These are phyloP conservation scores for Lamprologus ornatipinnis DNA, from an alignment of 2,113 vertebrate genomes.

Conservation along the genomic window DNA sequence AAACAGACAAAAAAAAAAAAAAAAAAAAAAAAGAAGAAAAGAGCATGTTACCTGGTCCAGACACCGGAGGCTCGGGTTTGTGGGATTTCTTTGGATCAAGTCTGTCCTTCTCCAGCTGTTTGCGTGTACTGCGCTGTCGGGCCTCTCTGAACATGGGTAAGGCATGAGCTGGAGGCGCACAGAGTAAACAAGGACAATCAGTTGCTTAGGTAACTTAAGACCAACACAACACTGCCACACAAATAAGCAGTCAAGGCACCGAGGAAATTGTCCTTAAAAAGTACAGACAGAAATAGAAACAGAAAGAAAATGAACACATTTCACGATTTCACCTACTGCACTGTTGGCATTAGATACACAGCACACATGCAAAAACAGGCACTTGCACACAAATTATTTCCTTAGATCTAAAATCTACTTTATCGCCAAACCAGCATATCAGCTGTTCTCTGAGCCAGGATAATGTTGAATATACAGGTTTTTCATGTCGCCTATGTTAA, in stretches of 20 bases:
- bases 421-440: background rate
- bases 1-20: background rate
- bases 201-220: slow-evolving; percentile 19
- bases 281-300: background rate
- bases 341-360: background rate
- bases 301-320: background rate
- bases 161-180: slow-evolving; percentile 80
- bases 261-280: background rate
- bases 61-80: slow-evolving; percentile 94
- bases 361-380: background rate
- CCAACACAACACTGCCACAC: background rate
- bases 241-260: background rate
- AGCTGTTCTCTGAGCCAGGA: background rate
- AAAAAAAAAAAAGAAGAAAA: background rate
- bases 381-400: background rate
- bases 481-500: background rate
- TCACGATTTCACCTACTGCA: background rate
- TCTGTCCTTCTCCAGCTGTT: slow-evolving; percentile 95
- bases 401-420: background rate
- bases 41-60: slow-evolving; percentile 85
- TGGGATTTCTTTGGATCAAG: slow-evolving; percentile 92
- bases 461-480: background rate
- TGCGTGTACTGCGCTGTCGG: slow-evolving; percentile 90
- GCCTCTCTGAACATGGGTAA: slow-evolving; percentile 98
- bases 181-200: slow-evolving; percentile 34